Evolutionary conservation across 1,140 invertebrate species (phyloP).

Genomic region (Drosophila micromelanica): DNA sequence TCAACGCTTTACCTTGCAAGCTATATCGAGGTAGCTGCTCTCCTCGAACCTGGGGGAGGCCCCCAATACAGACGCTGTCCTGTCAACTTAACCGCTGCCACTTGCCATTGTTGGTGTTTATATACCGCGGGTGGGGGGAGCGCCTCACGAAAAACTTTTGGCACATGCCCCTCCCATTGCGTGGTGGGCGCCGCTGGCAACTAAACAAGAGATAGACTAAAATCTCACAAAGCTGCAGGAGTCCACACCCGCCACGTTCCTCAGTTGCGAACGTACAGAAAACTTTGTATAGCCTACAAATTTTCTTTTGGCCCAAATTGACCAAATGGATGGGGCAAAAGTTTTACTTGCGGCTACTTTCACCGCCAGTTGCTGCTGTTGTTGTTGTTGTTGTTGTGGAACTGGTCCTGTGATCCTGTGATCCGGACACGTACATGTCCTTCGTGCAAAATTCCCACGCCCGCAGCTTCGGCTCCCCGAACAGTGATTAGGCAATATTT

Average conservation of each 20-base stretch:
- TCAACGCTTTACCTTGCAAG: slow-evolving; percentile 69
- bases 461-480: slow-evolving; percentile 36
- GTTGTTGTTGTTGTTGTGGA: not conserved
- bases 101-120: slow-evolving; percentile 79
- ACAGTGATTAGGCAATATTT: slow-evolving; percentile 79
- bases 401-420: not conserved
- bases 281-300: slow-evolving; percentile 80
- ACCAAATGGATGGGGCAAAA: slow-evolving; percentile 63
- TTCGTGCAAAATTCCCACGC: slow-evolving; percentile 40
- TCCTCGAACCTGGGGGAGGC: not conserved
- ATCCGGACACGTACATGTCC: slow-evolving; percentile 38
- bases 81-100: slow-evolving; percentile 79
- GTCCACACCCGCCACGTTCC: not conserved
- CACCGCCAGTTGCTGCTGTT: slow-evolving; percentile 23
- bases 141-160: slow-evolving; percentile 61
- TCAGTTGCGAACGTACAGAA: slow-evolving; percentile 11
- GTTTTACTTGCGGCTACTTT: slow-evolving; percentile 78
- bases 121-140: slow-evolving; percentile 38
- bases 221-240: not conserved
- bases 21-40: slow-evolving; percentile 24
- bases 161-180: slow-evolving; percentile 62
- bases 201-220: slow-evolving; percentile 64
- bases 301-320: slow-evolving; percentile 79
- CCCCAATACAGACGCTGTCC: slow-evolving; percentile 2
- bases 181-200: slow-evolving; percentile 20